Base-by-base conservation (phyloP, 1,140 invertebrate genomes). In the Lamellibrachia luymesi region DNA sequence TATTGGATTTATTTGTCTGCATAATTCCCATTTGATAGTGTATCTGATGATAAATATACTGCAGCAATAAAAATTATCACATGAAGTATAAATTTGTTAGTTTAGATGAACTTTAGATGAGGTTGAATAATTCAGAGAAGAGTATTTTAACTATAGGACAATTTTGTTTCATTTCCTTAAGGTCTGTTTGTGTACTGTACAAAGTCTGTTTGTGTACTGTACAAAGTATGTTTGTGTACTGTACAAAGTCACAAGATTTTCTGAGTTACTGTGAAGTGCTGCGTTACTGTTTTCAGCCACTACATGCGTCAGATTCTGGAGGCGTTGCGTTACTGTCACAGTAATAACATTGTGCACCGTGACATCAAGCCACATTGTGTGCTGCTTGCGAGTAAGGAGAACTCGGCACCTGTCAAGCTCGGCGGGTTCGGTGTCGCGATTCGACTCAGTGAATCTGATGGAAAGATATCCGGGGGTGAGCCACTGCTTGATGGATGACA, bases 221-320 rank as follows among this genome's bases (percentile, higher is more conserved):
- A 80, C 13, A 22, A 80, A 4, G 64, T 22, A 38, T 38, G 38
- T 56, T 56, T 56, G 52, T 8, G 13, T 80, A 22, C 64, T 80
- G 25, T 80, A 80, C 13, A 22, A 80, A 4, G 64, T 22, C 64
- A 80, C 64, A 10, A 22, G 17, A 80, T 80, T 80, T 22, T 80
- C 64, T 80, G 64, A 22, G 64, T 80, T 80, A 80, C 64, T 80
- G 64, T 91, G 91, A 91, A 91, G 38, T 50, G 38, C 4, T 91
- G 91, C 51, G 0, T 91, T 91, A 94, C 51, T 91, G 93, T 92
- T 95, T 95, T 94, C 95, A 99, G 99, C 96, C 98, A 99, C 97
- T 99, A 99, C 97, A 98, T 99, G 98, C 97, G 98, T 93, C 99
- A 99, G 97, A 98, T 99, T 94, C 96, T 99, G 94, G 98, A 99